A percentile compares a stretch with the other conserved stretches of the same genome.
Conservation (phyloP, 2,797 vertebrate species). For the Orestias chungarensis region DNA sequence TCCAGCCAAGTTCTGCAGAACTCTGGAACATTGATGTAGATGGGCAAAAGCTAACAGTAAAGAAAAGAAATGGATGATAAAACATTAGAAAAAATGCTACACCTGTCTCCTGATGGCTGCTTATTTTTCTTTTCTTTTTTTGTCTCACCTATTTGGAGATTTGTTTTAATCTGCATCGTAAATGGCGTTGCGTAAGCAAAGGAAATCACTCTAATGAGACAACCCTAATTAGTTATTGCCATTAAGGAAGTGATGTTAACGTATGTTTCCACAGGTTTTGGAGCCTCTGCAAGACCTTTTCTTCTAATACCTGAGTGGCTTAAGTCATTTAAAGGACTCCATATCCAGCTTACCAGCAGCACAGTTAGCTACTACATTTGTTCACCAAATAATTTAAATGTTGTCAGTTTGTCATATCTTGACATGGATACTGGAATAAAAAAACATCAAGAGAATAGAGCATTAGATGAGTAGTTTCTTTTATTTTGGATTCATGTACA, state of each 20-base stretch:
- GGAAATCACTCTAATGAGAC: neutral
- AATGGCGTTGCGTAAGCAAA: neutral
- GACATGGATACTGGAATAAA: neutral
- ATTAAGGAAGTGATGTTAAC: neutral
- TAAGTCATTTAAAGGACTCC: neutral
- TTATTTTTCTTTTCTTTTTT: neutral
- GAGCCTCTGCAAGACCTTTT: too few relatives aligned
- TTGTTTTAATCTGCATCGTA: neutral
- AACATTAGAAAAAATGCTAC: too few relatives aligned
- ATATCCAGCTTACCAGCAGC: neutral
- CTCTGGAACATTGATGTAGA: too few relatives aligned
- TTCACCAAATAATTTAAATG: neutral
- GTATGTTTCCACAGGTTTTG: neutral
- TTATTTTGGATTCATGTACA: neutral
- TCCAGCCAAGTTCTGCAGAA: too few relatives aligned
- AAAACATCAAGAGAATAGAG: neutral
- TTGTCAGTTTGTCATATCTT: neutral
- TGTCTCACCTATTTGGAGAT: neutral
- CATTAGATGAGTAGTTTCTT: too few relatives aligned
- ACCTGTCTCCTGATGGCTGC: neutral
- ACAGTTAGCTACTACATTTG: neutral
- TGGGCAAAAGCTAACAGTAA: too few relatives aligned
- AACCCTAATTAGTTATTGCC: neutral
- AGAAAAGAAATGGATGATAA: too few relatives aligned
- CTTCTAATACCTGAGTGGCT: neutral